Base-by-base conservation (phyloP, 2,113 vertebrate genomes). In the Hemicordylus capensis region DNA sequence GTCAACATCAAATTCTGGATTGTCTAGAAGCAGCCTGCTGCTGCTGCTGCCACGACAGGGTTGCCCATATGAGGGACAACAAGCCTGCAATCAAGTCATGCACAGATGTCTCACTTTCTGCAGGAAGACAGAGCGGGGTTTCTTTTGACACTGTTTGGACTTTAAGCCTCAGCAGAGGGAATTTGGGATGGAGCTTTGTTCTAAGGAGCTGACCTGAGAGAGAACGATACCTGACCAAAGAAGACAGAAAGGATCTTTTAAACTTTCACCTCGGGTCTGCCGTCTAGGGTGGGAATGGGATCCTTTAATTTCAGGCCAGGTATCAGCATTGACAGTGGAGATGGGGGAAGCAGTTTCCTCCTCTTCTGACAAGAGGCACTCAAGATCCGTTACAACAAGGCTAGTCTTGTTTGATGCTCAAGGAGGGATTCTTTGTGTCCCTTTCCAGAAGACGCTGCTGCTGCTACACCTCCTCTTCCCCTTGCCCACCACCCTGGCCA, bases 271-370 rank as follows among this genome's bases (percentile, higher is more conserved):
- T 56, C 9, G 3, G 26, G 26, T n/a, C n/a, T 19, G 26, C 20
- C 28, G 44, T 17, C 48, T 3, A 34, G 34, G 34, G 7, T n/a
- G 11, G 4, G 58, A 14, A 14, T 4, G 15, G 12, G 48, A 51
- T 54, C 51, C 14, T 31, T 22, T 20, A 1, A 26, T 69, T 56
- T 56, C 22, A 46, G 39, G 22, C 64, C 37, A 42, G 48, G 56
- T 4, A 4, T 9, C 46, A 24, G 1, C 10, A 1, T 54, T 15
- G 3, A 6, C 14, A 6, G 6, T 37, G n/a, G 1, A 12, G 1
- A 28, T 19, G 31, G 15, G 24, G 2, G 2, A 1, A 4, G 37
- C 15, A 19, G 46, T 7, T 78, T 34, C 64, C 31, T 54, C 51
- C 44, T 51, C 14, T 46, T 7, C 1, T 22, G 61, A 4, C 48